Evolutionary conservation across 2,113 vertebrate species (phyloP), one percentile per base, ranked within the genome.

Genomic region (Petroica traversi): DNA sequence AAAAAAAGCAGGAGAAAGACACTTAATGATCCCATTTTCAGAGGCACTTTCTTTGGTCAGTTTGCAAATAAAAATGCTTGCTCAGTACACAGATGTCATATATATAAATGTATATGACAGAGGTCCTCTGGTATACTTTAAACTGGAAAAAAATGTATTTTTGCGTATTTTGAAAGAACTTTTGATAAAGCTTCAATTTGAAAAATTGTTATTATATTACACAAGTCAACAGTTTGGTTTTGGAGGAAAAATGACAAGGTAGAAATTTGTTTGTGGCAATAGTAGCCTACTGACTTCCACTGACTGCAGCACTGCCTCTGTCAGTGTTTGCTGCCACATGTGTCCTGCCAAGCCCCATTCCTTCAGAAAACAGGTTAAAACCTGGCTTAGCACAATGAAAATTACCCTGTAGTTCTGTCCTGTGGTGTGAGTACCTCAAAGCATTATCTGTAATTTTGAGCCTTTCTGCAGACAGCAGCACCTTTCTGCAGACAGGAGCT

Each of bases 271-370:
- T 62, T 68, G 10, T 85, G 52, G 71, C 71, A 83, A 33, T 9
- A 71, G 45, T 24, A 67, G 34, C 59, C 31, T 57, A 8, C 25
- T 48, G 49, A 41, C 49, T 59, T 68, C 19, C 33, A 26, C 5
- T 72, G 80, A 55, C 41, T 52, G 52, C 43, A 67, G 28, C 20
- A 25, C 33, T 81, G 46, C 26, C 9, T 45, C 59, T 59, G 38
- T 16, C 41, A 45, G 61, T 25, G 38, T 16, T 4, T 2, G 22
- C 0, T 6, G 46, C 33, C 34, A 41, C 46, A 12, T 2, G 3
- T 57, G 59, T 61, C 54, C 41, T 63, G 61, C 46, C 69, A 77
- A 73, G n/a, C 46, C 25, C 22, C 12, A 8, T 66, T 79, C 29
- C 34, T 88, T 49, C 74, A 46, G 49, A 46, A 75, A 84, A 84